These are phyloP conservation scores for Chaitophorus viminalis DNA, from an alignment of 2,888 invertebrate genomes.

Conservation along the genomic window DNA sequence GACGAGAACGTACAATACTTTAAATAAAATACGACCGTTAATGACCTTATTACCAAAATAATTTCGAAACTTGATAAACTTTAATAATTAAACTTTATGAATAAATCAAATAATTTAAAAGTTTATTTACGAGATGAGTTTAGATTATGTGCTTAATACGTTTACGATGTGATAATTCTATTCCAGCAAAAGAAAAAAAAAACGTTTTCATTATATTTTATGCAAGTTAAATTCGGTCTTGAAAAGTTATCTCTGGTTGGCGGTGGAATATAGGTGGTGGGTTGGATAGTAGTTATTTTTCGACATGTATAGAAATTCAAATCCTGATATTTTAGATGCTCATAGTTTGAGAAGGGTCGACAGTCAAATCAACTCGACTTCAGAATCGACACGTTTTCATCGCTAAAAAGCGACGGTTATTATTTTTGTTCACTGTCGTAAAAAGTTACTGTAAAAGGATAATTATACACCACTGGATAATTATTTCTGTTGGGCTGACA, in stretches of 20 bases:
- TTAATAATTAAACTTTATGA: constrained; percentile 43
- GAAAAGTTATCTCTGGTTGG: not conserved
- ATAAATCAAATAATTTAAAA: constrained; percentile 50
- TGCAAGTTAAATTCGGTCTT: not conserved
- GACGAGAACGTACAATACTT: not conserved
- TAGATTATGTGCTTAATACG: constrained; percentile 9
- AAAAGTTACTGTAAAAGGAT: not conserved
- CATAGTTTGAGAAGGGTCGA: constrained; percentile 5
- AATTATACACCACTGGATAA: too few relatives aligned
- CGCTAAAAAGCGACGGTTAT: not conserved
- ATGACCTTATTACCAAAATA: constrained; percentile 21
- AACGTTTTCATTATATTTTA: not conserved
- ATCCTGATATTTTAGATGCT: not conserved
- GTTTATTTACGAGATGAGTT: constrained; percentile 11
- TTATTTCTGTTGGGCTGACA: not conserved
- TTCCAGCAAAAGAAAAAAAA: not conserved
- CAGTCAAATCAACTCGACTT: not conserved
- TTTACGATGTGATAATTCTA: constrained; percentile 18
- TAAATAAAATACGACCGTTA: constrained; percentile 19
- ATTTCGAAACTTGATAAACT: constrained; percentile 46
- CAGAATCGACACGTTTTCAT: not conserved
- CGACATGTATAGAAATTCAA: not conserved
- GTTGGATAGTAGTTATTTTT: not conserved
- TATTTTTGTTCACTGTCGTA: not conserved
- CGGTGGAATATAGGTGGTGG: not conserved